Base-by-base conservation (phyloP, 2,888 invertebrate species). In the Pseudoips prasinana region DNA sequence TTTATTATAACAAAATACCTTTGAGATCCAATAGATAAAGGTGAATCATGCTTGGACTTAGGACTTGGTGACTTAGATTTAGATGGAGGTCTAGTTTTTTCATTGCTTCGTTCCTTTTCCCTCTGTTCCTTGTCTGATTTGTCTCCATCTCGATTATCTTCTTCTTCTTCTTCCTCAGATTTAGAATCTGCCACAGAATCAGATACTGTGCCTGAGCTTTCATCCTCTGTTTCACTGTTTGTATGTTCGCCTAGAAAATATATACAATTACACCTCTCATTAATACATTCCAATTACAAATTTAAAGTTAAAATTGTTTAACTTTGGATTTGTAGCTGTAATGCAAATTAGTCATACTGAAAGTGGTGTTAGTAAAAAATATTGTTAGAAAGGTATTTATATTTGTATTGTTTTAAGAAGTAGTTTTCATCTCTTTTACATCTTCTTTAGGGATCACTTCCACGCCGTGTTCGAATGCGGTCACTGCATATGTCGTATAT, bases 141-240 rank as follows among this genome's bases (percentile, higher is more conserved):
- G 7, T 68, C 57, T 39, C 72, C 63, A 29, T 71, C 73, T 39
- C 72, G 63, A 29, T 71, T 73, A 18, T 49, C 33, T 2, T 72
- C 72, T n/a, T 75, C 73, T 19, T 79, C 83, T 10, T 71, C 77
- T 33, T 74, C 84, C 33, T 79, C 85, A 9, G 84, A 78, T 42
- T 89, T 88, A n/a, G 83, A 85, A 8, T 79, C 77, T 3, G 57
- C 79, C 18, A 71, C 88, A 29, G 79, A 79, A 41, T 84, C 86
- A 1, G 84, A 77, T 18, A 70, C 77, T 9, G 89, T 87, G 33
- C 73, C 72, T 10, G 83, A 72, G 33, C 76, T 84, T 17, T 82
- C 88, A 27, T 87, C 90, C 24, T 89, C 91, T 1, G 91, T 84
- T 33, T 90, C 91, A 29, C 85, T 58, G 33, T 85, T 76, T 42